Percentiles rank a stretch among this genome's conserved stretches.
Evolutionary conservation across 1,140 invertebrate genomes (phyloP).

Genomic region (Daktulosphaira vitifoliae): DNA sequence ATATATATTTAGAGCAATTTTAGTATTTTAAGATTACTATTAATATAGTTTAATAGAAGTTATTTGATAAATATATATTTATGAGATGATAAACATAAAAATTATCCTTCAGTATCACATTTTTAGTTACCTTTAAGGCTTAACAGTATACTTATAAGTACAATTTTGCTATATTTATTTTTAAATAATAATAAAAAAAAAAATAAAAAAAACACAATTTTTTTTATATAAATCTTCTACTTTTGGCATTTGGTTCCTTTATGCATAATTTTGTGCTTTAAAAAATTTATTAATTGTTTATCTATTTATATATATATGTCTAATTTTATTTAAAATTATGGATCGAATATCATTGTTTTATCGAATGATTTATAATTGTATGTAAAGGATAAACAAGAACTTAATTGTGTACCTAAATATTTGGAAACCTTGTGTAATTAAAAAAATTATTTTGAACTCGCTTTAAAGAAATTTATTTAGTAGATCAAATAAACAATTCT

Average conservation of each 20-base stretch:
- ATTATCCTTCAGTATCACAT: not conserved
- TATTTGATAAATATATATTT: too few species aligned
- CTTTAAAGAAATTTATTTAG: too few species aligned
- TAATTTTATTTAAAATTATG: too few species aligned
- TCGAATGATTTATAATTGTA: too few species aligned
- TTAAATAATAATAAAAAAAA: constrained; percentile 10
- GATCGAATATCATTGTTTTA: too few species aligned
- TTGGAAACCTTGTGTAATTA: too few species aligned
- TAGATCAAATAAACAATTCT: too few species aligned
- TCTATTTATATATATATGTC: too few species aligned
- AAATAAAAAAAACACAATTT: not conserved
- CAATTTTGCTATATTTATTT: constrained; percentile 30
- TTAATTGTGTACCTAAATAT: too few species aligned
- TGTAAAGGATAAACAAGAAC: too few species aligned
- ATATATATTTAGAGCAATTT: constrained; percentile 27
- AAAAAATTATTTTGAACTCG: too few species aligned
- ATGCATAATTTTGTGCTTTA: constrained; percentile 12
- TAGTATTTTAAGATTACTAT: constrained; percentile 18
- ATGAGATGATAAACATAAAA: too few species aligned
- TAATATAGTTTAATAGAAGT: constrained; percentile 11
- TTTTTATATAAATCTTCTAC: constrained; percentile 1
- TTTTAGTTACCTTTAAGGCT: constrained; percentile 22
- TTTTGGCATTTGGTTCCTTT: constrained; percentile 26
- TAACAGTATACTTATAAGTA: constrained; percentile 24
- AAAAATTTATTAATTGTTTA: constrained; percentile 5